phyloP scores from a whole-genome alignment of 2,113 vertebrate genomes.

The Dolichallabes microphthalmus region DNA sequence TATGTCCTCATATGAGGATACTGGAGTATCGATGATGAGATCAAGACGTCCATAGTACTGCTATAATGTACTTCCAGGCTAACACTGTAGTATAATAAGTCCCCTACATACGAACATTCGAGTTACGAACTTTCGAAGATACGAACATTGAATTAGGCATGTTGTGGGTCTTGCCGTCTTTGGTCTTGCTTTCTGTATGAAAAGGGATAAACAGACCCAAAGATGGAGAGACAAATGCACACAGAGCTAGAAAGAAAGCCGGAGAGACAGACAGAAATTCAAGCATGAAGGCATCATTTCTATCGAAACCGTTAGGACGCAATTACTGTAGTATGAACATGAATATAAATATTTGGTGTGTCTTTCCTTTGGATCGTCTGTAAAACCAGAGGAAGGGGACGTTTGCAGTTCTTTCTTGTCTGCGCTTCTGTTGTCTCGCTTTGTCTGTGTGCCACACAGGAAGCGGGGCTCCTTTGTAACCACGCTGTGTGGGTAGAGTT shows the following conservation, averaged over 20 bases:
- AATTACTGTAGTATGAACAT: background rate
- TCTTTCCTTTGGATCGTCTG: background rate
- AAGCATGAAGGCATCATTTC: background rate
- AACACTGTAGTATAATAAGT: too few species aligned
- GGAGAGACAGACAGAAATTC: background rate
- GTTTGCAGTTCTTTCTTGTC: background rate
- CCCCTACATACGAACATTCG: too few species aligned
- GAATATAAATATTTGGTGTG: background rate
- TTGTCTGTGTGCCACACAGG: background rate
- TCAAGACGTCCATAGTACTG: too few species aligned
- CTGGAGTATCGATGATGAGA: too few species aligned
- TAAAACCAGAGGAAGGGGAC: background rate
- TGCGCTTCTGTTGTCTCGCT: background rate
- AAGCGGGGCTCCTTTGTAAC: constrained; percentile 27
- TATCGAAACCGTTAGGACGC: background rate
- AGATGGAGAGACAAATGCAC: background rate
- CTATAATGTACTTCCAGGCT: too few species aligned
- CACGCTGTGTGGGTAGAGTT: constrained; percentile 34
- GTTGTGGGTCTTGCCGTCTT: too few species aligned
- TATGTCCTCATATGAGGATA: too few species aligned
- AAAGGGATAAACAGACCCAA: background rate
- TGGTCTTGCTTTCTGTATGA: too few species aligned
- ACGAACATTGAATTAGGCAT: too few species aligned
- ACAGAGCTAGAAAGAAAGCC: background rate
- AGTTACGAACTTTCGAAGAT: too few species aligned